Percentiles rank a stretch among this genome's conserved stretches.
These are phyloP conservation scores for Tangara arthus DNA, from an alignment of 2,797 vertebrate species.

Conservation along the genomic window DNA sequence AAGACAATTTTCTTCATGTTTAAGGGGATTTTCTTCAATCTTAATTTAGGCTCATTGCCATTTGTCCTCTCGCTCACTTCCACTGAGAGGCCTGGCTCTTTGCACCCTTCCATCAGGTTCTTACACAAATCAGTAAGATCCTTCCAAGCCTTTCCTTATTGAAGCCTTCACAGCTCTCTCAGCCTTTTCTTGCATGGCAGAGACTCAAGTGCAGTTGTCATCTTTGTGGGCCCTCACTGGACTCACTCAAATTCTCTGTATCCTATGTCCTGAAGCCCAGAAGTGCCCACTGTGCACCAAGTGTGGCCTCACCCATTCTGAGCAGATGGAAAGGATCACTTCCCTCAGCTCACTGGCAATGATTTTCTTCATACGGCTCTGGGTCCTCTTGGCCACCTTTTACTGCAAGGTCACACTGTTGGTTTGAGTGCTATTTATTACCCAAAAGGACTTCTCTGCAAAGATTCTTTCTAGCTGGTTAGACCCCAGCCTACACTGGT, in stretches of 20 bases:
- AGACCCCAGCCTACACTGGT: not conserved
- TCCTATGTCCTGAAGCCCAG: rapidly evolving
- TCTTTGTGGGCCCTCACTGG: not conserved
- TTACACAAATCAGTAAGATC: not conserved
- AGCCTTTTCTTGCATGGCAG: not conserved
- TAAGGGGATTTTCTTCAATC: not conserved
- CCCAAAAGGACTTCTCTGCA: not conserved
- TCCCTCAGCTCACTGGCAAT: not conserved
- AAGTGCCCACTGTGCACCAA: rapidly evolving
- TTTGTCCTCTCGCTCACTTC: not conserved
- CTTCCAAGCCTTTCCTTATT: not conserved
- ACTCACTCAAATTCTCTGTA: too few species aligned
- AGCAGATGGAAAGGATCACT: not conserved
- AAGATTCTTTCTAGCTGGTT: not conserved
- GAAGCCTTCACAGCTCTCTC: not conserved
- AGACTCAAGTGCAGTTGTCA: not conserved
- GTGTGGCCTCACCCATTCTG: not conserved
- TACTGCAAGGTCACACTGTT: not conserved
- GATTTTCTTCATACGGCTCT: not conserved
- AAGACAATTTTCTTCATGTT: not conserved
- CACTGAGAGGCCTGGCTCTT: not conserved
- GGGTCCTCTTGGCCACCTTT: not conserved
- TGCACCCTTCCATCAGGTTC: not conserved
- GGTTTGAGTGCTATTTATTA: not conserved
- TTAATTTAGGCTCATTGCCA: not conserved